Conservation (phyloP, 1,140 invertebrate genomes). For the Papilio helenus region DNA sequence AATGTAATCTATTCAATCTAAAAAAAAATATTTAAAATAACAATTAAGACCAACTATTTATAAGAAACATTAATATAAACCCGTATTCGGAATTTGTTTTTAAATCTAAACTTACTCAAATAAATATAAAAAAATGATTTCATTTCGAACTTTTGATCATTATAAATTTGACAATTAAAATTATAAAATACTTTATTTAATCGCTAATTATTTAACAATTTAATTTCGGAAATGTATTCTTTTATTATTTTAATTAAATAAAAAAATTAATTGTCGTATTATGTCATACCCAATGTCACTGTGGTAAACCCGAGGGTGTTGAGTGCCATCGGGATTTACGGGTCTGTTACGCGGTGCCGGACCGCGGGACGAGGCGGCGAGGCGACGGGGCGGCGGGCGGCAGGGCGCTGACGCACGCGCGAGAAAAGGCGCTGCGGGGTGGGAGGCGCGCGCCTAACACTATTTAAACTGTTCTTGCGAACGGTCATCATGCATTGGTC, state of each 20-base stretch:
- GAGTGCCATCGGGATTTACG: conserved; percentile 39
- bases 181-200: neutral
- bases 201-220: neutral
- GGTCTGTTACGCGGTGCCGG: conserved; percentile 42
- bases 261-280: neutral
- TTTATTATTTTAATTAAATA: neutral
- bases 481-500: conserved; percentile 82
- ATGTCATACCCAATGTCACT: conserved; percentile 10
- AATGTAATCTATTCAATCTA: neutral
- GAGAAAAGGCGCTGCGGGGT: conserved; percentile 69
- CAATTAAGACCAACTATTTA: neutral
- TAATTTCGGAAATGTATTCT: neutral
- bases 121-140: neutral
- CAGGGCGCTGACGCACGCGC: conserved; percentile 73
- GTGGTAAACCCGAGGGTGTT: conserved; percentile 15
- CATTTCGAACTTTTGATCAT: neutral
- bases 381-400: conserved; percentile 46
- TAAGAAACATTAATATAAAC: neutral
- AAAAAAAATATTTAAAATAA: neutral
- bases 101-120: neutral
- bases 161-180: neutral
- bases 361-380: conserved; percentile 34
- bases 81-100: neutral
- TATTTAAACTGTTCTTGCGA: conserved; percentile 82
- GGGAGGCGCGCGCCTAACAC: conserved; percentile 77